Evolutionary conservation across 2,888 invertebrate species (phyloP).

Genomic region (Allygus modestus): DNA sequence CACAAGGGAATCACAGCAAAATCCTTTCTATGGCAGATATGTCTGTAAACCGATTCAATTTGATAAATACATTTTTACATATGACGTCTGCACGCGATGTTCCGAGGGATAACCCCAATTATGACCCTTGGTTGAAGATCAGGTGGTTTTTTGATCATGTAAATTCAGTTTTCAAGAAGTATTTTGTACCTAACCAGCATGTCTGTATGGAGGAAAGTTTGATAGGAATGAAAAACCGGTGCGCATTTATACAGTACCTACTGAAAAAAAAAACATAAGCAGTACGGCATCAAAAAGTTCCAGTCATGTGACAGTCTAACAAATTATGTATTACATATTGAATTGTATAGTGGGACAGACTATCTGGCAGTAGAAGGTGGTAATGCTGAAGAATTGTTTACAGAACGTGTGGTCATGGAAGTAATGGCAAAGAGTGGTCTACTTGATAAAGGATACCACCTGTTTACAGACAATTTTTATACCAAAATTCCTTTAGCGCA

Average conservation of each 20-base stretch:
- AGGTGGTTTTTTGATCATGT: slow-evolving; percentile 13
- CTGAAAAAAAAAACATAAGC: slow-evolving; percentile 8
- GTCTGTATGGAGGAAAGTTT: background rate
- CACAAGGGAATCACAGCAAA: background rate
- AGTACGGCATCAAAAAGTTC: slow-evolving; percentile 50
- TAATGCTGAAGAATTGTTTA: background rate
- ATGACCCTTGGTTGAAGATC: slow-evolving; percentile 50
- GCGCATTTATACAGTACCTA: background rate
- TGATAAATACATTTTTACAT: slow-evolving; percentile 28
- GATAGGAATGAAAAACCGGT: slow-evolving; percentile 54
- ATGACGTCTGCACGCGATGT: background rate
- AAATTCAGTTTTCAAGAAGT: slow-evolving; percentile 30
- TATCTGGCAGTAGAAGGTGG: background rate
- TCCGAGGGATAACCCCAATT: slow-evolving; percentile 13
- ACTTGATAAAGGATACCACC: slow-evolving; percentile 7
- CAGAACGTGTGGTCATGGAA: background rate
- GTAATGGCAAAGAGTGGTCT: background rate
- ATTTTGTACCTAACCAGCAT: slow-evolving; percentile 34
- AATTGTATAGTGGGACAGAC: slow-evolving; percentile 16
- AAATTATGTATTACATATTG: slow-evolving; percentile 37
- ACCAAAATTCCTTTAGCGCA: slow-evolving; percentile 20
- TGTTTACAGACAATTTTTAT: slow-evolving; percentile 34
- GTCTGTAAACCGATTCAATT: slow-evolving; percentile 9
- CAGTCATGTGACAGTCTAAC: slow-evolving; percentile 25
- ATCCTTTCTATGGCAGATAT: slow-evolving; percentile 24